Conservation (phyloP, 1,140 invertebrate species). For the Meloidogyne hapla region DNA sequence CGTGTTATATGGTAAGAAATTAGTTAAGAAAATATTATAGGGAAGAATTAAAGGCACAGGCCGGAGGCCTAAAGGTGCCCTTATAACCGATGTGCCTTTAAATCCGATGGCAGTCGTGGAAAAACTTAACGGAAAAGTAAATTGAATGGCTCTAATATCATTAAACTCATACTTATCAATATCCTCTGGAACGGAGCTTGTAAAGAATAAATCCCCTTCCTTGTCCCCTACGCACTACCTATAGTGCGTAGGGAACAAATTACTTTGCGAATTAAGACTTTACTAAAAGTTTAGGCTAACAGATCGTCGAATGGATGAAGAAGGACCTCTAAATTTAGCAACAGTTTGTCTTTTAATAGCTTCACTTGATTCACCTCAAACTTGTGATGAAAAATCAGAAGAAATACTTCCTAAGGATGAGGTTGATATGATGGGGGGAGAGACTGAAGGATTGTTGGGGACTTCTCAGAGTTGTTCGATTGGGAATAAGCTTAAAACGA, state of each 20-base stretch:
- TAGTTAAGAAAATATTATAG: neutral
- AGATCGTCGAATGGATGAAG: neutral
- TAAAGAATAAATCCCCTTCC: no score
- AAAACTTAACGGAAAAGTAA: no score
- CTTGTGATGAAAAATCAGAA: neutral
- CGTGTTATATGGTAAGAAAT: constrained; percentile 17
- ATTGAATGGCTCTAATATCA: no score
- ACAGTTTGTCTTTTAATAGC: neutral
- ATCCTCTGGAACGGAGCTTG: no score
- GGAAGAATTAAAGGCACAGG: no score
- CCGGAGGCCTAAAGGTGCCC: no score
- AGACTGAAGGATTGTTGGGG: neutral
- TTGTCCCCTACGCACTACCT: no score
- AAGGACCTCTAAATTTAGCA: neutral
- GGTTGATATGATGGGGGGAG: neutral
- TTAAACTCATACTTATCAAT: no score
- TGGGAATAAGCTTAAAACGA: neutral
- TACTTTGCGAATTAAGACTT: no score
- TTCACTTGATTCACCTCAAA: neutral
- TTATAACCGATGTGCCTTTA: no score
- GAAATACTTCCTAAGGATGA: neutral
- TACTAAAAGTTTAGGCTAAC: neutral
- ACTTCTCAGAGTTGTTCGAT: neutral
- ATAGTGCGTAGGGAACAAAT: no score
- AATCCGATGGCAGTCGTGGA: no score